Conservation (phyloP, 1,140 invertebrate genomes). For the Maconellicoccus hirsutus region DNA sequence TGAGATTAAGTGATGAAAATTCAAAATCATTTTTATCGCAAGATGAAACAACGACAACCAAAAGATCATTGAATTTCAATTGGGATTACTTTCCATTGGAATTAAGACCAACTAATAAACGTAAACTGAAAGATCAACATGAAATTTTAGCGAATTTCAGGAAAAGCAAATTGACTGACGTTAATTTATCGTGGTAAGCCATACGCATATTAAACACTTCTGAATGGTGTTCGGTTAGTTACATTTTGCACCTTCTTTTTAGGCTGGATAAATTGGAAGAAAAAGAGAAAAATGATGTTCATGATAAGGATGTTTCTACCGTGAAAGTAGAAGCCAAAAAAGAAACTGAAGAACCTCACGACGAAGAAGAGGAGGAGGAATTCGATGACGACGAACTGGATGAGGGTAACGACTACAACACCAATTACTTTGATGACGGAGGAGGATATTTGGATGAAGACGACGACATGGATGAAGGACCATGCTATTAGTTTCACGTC, state of each 20-base stretch:
- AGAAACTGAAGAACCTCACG: slow-evolving; percentile 39
- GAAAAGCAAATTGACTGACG: slow-evolving; percentile 4
- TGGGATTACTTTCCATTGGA: slow-evolving; percentile 27
- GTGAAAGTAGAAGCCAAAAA: slow-evolving; percentile 39
- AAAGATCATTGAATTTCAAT: slow-evolving; percentile 21
- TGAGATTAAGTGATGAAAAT: slow-evolving; percentile 21
- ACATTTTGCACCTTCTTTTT: not conserved
- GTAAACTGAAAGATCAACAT: slow-evolving; percentile 21
- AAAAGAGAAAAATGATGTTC: slow-evolving; percentile 38
- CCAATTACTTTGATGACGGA: slow-evolving; percentile 64
- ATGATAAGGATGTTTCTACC: slow-evolving; percentile 34
- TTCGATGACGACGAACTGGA: slow-evolving; percentile 31
- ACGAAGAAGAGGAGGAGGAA: slow-evolving; percentile 40
- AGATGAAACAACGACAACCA: slow-evolving; percentile 19
- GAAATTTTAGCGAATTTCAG: slow-evolving; percentile 23
- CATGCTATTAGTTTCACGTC: not conserved
- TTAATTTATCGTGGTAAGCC: not conserved
- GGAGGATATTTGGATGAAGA: slow-evolving; percentile 75
- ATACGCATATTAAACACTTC: slow-evolving; percentile 31
- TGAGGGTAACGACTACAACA: slow-evolving; percentile 33
- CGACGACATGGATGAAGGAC: slow-evolving; percentile 61
- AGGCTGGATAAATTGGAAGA: slow-evolving; percentile 48
- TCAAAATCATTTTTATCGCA: slow-evolving; percentile 20
- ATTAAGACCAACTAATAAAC: slow-evolving; percentile 24
- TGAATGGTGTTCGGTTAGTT: no score